phyloP scores from a whole-genome alignment of 2,113 vertebrate genomes.

The Erpornis zantholeuca region DNA sequence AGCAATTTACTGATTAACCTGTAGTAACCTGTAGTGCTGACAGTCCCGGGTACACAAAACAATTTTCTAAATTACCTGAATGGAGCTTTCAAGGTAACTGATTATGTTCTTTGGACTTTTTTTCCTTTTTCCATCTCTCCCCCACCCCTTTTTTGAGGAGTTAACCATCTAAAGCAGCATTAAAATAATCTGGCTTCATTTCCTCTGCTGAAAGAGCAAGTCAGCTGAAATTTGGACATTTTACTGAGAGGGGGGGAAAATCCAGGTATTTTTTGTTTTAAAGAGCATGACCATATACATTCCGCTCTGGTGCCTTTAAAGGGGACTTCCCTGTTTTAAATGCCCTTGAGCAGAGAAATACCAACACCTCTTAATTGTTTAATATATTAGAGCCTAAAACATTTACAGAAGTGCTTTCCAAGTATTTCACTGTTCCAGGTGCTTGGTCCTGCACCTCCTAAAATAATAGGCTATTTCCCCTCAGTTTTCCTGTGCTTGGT shows the following conservation, averaged over 20 bases:
- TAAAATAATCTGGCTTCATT: slow-evolving; percentile 43
- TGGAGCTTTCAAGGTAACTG: slow-evolving; percentile 4
- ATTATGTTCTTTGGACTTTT: not conserved
- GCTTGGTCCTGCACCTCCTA: slow-evolving; percentile 32
- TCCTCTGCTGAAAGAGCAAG: slow-evolving; percentile 42
- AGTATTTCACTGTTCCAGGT: slow-evolving; percentile 58
- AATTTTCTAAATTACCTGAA: slow-evolving; percentile 24
- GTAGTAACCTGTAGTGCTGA: slow-evolving; percentile 8
- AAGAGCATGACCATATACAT: slow-evolving; percentile 49
- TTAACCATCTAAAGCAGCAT: slow-evolving; percentile 1
- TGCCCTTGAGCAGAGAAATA: slow-evolving; percentile 36
- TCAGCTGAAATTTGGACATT: slow-evolving; percentile 45
- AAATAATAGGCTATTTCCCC: slow-evolving; percentile 48
- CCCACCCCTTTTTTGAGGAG: not conserved
- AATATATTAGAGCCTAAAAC: slow-evolving; percentile 31
- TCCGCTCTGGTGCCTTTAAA: slow-evolving; percentile 28
- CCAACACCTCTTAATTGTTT: slow-evolving; percentile 56
- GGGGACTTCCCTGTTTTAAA: slow-evolving; percentile 26
- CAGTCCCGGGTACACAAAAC: slow-evolving; percentile 7
- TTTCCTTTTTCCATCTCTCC: not conserved
- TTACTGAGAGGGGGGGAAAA: not conserved
- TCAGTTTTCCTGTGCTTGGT: not conserved
- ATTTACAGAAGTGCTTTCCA: slow-evolving; percentile 42
- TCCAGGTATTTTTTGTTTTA: slow-evolving; percentile 29
- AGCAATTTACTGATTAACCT: slow-evolving; percentile 30